A percentile compares a stretch with the other conserved stretches of the same genome.
Evolutionary conservation across 2,113 vertebrate species (phyloP).

Genomic region (Phylloscopus trochiloides): DNA sequence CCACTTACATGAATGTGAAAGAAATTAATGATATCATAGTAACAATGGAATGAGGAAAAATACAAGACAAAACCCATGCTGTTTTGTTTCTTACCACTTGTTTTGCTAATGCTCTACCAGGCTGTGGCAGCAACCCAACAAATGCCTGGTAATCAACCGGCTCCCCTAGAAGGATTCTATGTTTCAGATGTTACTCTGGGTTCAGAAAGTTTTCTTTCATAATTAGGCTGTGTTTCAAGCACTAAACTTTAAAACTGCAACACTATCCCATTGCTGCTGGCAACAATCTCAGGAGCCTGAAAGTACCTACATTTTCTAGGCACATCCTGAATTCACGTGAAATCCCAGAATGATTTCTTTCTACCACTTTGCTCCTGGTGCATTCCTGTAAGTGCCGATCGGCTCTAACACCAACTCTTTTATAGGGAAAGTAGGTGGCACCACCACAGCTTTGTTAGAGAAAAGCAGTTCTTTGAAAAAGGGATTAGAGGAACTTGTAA

Average conservation of each 20-base stretch:
- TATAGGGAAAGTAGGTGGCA: not conserved
- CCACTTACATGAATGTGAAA: not conserved
- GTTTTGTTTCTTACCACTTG: not conserved
- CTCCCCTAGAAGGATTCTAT: not conserved
- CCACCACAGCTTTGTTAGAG: not conserved
- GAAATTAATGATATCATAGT: not conserved
- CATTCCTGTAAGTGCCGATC: fast-evolving
- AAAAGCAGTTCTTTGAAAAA: not conserved
- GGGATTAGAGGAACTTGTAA: not conserved
- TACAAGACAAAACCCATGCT: fast-evolving
- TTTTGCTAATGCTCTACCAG: not conserved
- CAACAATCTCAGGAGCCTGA: not conserved
- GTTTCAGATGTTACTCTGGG: not conserved
- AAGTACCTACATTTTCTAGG: not conserved
- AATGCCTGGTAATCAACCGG: not conserved
- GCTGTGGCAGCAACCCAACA: not conserved
- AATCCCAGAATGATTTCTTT: not conserved
- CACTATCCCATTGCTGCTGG: not conserved
- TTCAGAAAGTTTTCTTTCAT: not conserved
- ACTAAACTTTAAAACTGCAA: not conserved
- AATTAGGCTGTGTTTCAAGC: not conserved
- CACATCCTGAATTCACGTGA: not conserved
- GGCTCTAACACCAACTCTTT: not conserved
- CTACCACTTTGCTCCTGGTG: not conserved
- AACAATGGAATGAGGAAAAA: not conserved